Conservation (phyloP, 2,797 vertebrate genomes). For the Xenops minutus region DNA sequence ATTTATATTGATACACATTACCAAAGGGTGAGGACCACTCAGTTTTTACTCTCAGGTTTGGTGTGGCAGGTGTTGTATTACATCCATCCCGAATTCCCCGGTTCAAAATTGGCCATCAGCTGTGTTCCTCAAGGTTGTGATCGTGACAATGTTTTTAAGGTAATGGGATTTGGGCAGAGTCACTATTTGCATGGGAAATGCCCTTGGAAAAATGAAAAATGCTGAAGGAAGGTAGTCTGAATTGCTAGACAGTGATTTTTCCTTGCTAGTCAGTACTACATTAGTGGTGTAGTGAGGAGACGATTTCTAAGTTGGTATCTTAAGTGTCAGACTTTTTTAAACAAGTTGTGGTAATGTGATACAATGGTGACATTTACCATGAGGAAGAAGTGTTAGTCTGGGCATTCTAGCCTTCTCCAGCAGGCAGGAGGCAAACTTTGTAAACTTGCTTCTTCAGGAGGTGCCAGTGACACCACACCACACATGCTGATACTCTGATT, state of each 20-base stretch:
- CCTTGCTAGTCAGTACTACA: not conserved
- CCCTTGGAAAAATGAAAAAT: not conserved
- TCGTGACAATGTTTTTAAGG: not conserved
- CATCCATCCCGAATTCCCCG: not conserved
- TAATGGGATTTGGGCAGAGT: not conserved
- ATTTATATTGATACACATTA: not conserved
- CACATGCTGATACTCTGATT: not conserved
- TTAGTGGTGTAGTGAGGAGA: not conserved
- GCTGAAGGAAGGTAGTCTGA: not conserved
- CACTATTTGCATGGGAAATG: not conserved
- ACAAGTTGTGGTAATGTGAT: constrained; percentile 1
- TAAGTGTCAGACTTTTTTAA: constrained; percentile 52
- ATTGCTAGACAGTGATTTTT: not conserved
- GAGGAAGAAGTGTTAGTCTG: constrained; percentile 9
- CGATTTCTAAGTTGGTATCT: not conserved
- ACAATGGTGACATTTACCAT: constrained; percentile 45
- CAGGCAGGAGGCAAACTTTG: constrained; percentile 49
- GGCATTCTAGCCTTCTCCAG: not conserved
- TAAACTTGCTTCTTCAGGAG: not conserved
- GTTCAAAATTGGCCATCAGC: not conserved
- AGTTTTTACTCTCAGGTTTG: not conserved
- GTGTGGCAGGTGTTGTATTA: not conserved
- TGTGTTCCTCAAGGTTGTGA: not conserved
- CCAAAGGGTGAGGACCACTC: not conserved
- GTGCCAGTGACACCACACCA: not conserved